Evolutionary conservation across 2,888 invertebrate genomes (phyloP).

Genomic region (Trachelus troglodyta): DNA sequence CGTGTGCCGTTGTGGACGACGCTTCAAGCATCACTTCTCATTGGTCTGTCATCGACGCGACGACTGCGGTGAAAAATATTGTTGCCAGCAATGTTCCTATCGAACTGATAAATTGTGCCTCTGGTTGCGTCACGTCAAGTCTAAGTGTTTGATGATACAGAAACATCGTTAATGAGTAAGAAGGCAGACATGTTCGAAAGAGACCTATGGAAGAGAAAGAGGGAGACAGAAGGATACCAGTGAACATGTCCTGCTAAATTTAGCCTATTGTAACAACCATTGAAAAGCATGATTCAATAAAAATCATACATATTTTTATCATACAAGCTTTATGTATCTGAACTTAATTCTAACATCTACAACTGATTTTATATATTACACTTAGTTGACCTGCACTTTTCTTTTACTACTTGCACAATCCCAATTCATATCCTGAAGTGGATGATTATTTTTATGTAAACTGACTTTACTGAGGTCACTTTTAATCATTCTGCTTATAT

Average conservation of each 20-base stretch:
- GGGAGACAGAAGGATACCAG: background rate
- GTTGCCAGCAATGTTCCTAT: slow-evolving; percentile 36
- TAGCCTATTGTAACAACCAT: background rate
- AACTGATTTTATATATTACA: background rate
- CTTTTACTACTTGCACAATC: background rate
- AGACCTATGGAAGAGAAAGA: background rate
- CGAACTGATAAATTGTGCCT: slow-evolving; percentile 26
- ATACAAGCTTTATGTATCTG: background rate
- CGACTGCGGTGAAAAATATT: slow-evolving; percentile 37
- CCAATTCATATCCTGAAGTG: background rate
- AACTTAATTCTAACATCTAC: background rate
- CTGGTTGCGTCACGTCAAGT: slow-evolving; percentile 33
- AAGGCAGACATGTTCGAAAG: background rate
- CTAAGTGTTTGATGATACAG: background rate
- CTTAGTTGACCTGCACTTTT: background rate
- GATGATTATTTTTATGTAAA: background rate
- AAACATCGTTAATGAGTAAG: background rate
- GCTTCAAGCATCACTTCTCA: slow-evolving; percentile 41
- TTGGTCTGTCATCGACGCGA: slow-evolving; percentile 40
- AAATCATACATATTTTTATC: background rate
- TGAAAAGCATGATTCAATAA: background rate
- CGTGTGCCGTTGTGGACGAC: slow-evolving; percentile 38
- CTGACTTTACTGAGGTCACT: background rate
- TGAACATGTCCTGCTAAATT: background rate
- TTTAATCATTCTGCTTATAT: background rate